phyloP scores from a whole-genome alignment of 2,113 vertebrate species.

The Callocephalon fimbriatum region DNA sequence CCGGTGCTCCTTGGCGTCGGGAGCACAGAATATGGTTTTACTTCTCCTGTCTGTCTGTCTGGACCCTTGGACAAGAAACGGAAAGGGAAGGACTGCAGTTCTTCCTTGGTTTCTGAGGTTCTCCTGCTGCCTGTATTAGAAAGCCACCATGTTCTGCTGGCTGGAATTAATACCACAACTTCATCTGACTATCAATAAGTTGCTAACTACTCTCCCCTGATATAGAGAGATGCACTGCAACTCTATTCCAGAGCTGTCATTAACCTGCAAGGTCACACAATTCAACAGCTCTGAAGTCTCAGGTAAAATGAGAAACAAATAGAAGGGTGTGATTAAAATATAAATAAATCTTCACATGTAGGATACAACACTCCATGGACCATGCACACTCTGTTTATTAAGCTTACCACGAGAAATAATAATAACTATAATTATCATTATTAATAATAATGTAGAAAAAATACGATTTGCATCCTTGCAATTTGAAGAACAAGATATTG shows the following conservation, averaged over 20 bases:
- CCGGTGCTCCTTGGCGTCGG: neutral
- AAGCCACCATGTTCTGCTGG: neutral
- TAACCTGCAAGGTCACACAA: constrained; percentile 30
- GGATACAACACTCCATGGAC: neutral
- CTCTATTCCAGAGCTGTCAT: constrained; percentile 23
- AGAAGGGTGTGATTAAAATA: rapidly evolving
- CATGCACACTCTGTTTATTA: neutral
- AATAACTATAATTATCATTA: neutral
- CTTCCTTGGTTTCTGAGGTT: neutral
- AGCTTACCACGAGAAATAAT: neutral
- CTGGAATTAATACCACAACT: neutral
- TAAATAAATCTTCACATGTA: neutral
- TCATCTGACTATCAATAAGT: constrained; percentile 34
- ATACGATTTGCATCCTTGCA: neutral
- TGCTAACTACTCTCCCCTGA: constrained; percentile 32
- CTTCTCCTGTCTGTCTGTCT: neutral
- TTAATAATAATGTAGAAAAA: neutral
- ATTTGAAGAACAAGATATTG: neutral
- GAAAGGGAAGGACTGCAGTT: neutral
- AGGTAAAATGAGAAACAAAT: constrained; percentile 16
- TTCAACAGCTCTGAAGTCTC: neutral
- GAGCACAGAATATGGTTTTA: neutral
- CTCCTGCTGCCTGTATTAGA: neutral
- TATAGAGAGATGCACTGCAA: neutral
- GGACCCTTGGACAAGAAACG: neutral